Evolutionary conservation across 2,797 vertebrate genomes (phyloP), one percentile per base, ranked within the genome.

Genomic region (Alosa sapidissima): DNA sequence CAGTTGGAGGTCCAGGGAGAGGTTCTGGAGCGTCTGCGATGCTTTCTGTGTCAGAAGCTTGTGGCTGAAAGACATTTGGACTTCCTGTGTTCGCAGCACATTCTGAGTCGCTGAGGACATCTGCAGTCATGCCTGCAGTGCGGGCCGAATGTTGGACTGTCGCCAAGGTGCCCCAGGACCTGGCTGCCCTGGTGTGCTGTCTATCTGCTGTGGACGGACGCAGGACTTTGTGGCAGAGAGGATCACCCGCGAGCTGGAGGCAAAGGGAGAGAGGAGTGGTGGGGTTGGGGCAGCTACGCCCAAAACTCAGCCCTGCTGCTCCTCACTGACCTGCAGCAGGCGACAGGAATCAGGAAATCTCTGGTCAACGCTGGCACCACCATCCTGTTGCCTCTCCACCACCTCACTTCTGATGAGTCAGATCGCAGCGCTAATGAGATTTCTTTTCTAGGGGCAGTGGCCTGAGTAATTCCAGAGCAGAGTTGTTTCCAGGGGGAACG

Each of bases 51-150:
- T 90, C 94, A 95, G 82, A 96, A 96, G 93, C 94, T 96, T 82
- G 95, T 96, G 87, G 95, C 95, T 0, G 95, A 96, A 85, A 94
- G 95, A 89, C 96, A 96, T 88, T 96, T 96, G 88, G 96, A 96
- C 91, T 96, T 95, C 88, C 36, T 75, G 13, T 33, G 13, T 10
- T 75, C 68, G 41, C 13, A 6, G 13, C 68, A 75, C 33, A 16
- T 75, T 36, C 14, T 75, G 13, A 75, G 33, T 41, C 68, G 33
- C 14, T 3, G 68, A 75, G 33, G 68, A 75, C 68, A 75, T 75
- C 33, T 45, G 68, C 14, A 36, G 68, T 75, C 36, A 45, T 75
- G 68, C 24, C 36, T 41, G 36, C 68, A 75, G 33, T 14, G 68
- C 68, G 33, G 68, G 68, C 6, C 65, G 28, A 36, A 72, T 72